Conservation (phyloP, 2,888 invertebrate species). For the Dioctria rufipes region DNA sequence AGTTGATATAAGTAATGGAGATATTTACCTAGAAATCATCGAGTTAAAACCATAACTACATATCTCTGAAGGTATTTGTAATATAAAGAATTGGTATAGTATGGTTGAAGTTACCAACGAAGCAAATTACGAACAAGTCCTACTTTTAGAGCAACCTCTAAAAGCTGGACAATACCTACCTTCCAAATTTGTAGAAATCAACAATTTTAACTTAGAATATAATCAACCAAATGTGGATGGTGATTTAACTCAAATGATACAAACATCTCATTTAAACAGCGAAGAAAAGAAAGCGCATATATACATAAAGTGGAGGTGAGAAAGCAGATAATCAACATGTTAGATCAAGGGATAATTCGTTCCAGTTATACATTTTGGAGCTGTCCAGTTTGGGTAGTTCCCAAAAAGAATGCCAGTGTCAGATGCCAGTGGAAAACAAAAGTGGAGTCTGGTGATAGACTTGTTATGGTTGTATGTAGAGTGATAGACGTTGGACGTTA, state of each 20-base stretch:
- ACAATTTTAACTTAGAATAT: slow-evolving; percentile 1
- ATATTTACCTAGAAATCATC: background rate
- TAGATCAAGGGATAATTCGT: slow-evolving; percentile 7
- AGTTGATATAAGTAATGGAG: slow-evolving; percentile 5
- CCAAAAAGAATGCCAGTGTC: background rate
- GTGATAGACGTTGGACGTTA: too few relatives aligned
- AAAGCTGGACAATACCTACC: background rate
- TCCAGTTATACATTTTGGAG: background rate
- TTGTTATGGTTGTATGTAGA: too few relatives aligned
- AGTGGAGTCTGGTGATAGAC: background rate
- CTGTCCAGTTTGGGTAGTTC: background rate
- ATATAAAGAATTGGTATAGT: slow-evolving; percentile 37
- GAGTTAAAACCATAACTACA: background rate
- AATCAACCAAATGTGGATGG: too few relatives aligned
- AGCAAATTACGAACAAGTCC: slow-evolving; percentile 32
- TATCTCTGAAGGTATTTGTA: slow-evolving; percentile 48
- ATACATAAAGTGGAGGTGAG: background rate
- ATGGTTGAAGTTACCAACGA: slow-evolving; percentile 4
- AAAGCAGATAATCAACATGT: background rate
- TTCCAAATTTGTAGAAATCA: background rate
- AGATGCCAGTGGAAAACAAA: background rate
- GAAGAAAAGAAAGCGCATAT: background rate
- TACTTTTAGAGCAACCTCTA: slow-evolving; percentile 8
- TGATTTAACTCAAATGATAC: background rate
- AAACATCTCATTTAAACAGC: background rate